A percentile compares a stretch with the other conserved stretches of the same genome.
Evolutionary conservation across 2,113 vertebrate species (phyloP).

Genomic region (Cyphomyrus plagiostoma): DNA sequence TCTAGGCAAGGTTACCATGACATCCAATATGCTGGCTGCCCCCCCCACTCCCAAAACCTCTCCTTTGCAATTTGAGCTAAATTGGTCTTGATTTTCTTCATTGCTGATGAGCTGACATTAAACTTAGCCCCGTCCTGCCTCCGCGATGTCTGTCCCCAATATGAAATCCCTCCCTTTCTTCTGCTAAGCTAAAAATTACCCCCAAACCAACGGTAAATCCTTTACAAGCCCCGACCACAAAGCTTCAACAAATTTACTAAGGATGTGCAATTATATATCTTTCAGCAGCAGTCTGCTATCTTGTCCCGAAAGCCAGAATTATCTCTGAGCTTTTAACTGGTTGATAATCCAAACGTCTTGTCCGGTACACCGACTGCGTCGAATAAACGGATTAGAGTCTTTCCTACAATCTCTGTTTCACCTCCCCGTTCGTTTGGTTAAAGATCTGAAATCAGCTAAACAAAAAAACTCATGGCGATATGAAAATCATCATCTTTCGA

Average conservation of each 20-base stretch:
- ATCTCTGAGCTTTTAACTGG: background rate
- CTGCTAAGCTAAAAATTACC: background rate
- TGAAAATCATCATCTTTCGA: background rate
- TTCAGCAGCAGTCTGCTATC: background rate
- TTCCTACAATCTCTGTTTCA: background rate
- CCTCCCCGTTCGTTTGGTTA: background rate
- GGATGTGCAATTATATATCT: conserved; percentile 1
- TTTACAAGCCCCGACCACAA: background rate
- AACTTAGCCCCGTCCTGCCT: background rate
- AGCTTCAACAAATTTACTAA: background rate
- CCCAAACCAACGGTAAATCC: background rate
- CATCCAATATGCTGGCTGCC: background rate
- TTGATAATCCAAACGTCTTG: background rate
- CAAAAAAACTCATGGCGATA: background rate
- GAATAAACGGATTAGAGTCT: background rate
- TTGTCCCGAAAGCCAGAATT: background rate
- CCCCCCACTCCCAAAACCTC: background rate
- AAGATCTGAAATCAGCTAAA: background rate
- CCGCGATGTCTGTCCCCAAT: background rate
- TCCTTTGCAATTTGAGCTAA: background rate
- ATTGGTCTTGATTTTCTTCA: background rate
- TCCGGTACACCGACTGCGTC: background rate
- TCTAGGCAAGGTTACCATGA: background rate
- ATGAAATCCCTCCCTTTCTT: background rate
- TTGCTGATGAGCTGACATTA: background rate